phyloP scores from a whole-genome alignment of 1,140 invertebrate species.

The Rhyzopertha dominica region DNA sequence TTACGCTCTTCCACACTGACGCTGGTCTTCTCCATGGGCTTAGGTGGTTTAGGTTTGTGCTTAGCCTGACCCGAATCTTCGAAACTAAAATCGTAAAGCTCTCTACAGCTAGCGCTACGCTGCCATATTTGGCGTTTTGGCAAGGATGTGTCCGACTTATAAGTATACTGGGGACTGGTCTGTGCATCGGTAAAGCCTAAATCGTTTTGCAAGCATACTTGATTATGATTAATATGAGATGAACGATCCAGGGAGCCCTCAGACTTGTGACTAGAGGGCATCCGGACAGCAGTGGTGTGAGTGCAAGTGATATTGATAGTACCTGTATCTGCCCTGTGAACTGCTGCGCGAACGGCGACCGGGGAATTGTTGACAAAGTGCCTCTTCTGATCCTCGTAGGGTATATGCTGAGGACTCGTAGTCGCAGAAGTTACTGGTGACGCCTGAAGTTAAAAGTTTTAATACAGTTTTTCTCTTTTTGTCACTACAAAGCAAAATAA shows the following conservation, averaged over 20 bases:
- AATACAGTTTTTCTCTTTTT: too few relatives aligned
- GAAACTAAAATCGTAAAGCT: slow-evolving; percentile 67
- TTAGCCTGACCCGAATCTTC: slow-evolving; percentile 61
- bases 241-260: slow-evolving; percentile 35
- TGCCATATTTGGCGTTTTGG: slow-evolving; percentile 58
- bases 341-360: slow-evolving; percentile 45
- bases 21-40: slow-evolving; percentile 27
- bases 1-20: slow-evolving; percentile 46
- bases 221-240: slow-evolving; percentile 29
- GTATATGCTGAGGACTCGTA: slow-evolving; percentile 39
- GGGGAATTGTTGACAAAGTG: slow-evolving; percentile 29
- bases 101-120: slow-evolving; percentile 73
- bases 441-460: slow-evolving; percentile 18
- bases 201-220: slow-evolving; percentile 37
- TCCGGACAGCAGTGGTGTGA: slow-evolving; percentile 40
- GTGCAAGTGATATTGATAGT: slow-evolving; percentile 29
- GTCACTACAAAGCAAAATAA: too few relatives aligned
- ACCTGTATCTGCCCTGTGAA: slow-evolving; percentile 46
- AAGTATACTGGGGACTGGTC: slow-evolving; percentile 32
- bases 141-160: slow-evolving; percentile 28
- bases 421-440: slow-evolving; percentile 42
- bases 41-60: slow-evolving; percentile 44
- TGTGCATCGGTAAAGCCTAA: slow-evolving; percentile 35
- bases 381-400: slow-evolving; percentile 19
- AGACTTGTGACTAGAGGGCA: slow-evolving; percentile 43